Evolutionary conservation across 2,888 invertebrate species (phyloP).

Genomic region (Myopa tessellatipennis): DNA sequence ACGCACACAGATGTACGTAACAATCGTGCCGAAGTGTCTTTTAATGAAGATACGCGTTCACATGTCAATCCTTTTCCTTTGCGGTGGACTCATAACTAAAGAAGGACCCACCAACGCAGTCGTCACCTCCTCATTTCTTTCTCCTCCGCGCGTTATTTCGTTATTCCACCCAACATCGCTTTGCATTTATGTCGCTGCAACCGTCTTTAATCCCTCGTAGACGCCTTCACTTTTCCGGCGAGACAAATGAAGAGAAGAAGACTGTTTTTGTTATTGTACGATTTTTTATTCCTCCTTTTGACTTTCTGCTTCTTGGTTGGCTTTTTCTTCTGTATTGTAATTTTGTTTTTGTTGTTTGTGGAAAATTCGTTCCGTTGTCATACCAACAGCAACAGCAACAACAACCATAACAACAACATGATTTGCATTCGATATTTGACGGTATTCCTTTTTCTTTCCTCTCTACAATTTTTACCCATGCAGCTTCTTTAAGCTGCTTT

Average conservation of each 20-base stretch:
- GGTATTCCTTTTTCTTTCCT: no score
- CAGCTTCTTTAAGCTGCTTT: no score
- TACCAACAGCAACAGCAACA: no score
- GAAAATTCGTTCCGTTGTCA: no score
- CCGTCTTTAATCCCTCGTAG: slow-evolving; percentile 9
- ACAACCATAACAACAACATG: no score
- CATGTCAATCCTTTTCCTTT: not conserved
- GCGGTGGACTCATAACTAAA: not conserved
- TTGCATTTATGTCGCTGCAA: not conserved
- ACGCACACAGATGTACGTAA: not conserved
- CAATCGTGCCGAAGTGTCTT: slow-evolving; percentile 14
- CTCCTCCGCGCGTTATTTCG: no score
- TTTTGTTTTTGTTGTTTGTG: no score
- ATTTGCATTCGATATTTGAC: no score
- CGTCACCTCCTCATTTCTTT: no score
- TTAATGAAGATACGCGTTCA: slow-evolving; percentile 28
- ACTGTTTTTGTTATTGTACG: not conserved
- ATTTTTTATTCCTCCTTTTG: not conserved
- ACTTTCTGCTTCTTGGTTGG: not conserved
- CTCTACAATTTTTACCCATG: no score
- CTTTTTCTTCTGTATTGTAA: no score
- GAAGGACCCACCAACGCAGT: not conserved
- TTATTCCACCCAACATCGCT: no score
- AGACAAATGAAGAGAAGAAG: not conserved
- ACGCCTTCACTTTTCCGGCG: not conserved